Base-by-base conservation (phyloP, 35 echinoderm and acorn worm genomes). In the Diadema setosum region DNA sequence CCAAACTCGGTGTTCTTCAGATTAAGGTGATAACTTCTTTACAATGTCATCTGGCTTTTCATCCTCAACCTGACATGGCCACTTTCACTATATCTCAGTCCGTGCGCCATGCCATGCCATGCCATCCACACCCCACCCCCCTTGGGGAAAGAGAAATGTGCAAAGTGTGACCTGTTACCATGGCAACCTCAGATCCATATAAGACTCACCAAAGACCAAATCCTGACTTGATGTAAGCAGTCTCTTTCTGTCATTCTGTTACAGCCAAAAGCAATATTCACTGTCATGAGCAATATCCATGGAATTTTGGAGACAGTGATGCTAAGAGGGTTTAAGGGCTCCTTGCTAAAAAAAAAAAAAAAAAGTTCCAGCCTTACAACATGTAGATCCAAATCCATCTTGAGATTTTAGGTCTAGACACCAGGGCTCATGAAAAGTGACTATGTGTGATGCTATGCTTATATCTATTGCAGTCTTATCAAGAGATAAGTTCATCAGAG, bases 11-110 rank as follows among this genome's bases (percentile, higher is more conserved):
- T 56, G 78, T 95, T 55, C 87, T 99, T 25, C 93, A 89, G 41
- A 94, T 99, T 46, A 99, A 99, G 96, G 96, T 99, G 96, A 99
- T 59, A n/a, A n/a, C n/a, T n/a, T n/a, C n/a, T n/a, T n/a, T n/a
- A n/a, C 40, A 81, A 42, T 31, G 46, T 78, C 4, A 20, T 44
- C 43, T 32, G 39, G 21, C 37, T 25, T 81, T 6, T 81, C 39
- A 45, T 48, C 40, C 75, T 41, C 2, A 46, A 21, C n/a, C n/a
- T n/a, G n/a, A n/a, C 32, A 70, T 26, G 65, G 11, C 48, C 48
- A 9, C 48, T 52, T 52, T 52, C 48, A 52, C n/a, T 52, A 52
- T 70, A 39, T 44, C 58, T 75, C 39, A n/a, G n/a, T n/a, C n/a
- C n/a, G n/a, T n/a, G n/a, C n/a, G n/a, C n/a, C n/a, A n/a, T 73